Base-by-base conservation (phyloP, 2,888 invertebrate genomes). In the Incurvaria masculella region DNA sequence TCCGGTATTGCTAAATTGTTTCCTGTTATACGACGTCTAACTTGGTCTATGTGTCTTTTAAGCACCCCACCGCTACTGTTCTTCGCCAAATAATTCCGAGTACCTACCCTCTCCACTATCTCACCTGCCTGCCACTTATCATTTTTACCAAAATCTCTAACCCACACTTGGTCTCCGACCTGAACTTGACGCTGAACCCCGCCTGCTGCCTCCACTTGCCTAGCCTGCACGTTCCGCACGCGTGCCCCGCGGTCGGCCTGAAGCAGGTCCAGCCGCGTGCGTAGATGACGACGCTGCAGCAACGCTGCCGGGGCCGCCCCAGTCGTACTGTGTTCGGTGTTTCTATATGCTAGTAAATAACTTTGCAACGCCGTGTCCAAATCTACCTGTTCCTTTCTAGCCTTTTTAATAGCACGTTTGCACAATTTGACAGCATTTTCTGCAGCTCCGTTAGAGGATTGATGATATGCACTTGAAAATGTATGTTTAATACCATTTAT, bases 351-450 rank as follows among this genome's bases (percentile, higher is more conserved):
- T n/a, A 46, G 23, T 14, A 46, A 38, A 16, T 39, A 43, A 2
- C 21, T 2, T 42, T 49, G 49, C 2, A 49, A 21, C 1, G 46
- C 49, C 5, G 18, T 6, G 6, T 46, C 46, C 8, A 43, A 5
- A 4, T 46, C 33, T 20, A 11, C 1, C 1, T 19, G 11, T 8
- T 49, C 49, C 21, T 38, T n/a, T 2, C 17, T 19, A 1, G 49
- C 47, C 11, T 49, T 49, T 17, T 47, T 49, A 1, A 49, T 40
- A 2, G 47, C 46, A n/a, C 33, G 18, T 18, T 49, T 49, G 18
- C 44, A 47, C 3, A 48, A 8, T 21, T 48, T 50, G 10, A 50
- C 48, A 3, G 44, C 48, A 1, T 33, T 18, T 20, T 40, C 16
- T 1, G 8, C 16, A 5, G 45, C 45, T 16, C 45, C 44, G 14